Conservation (phyloP, 1,140 invertebrate genomes). For the Ooceraea biroi region DNA sequence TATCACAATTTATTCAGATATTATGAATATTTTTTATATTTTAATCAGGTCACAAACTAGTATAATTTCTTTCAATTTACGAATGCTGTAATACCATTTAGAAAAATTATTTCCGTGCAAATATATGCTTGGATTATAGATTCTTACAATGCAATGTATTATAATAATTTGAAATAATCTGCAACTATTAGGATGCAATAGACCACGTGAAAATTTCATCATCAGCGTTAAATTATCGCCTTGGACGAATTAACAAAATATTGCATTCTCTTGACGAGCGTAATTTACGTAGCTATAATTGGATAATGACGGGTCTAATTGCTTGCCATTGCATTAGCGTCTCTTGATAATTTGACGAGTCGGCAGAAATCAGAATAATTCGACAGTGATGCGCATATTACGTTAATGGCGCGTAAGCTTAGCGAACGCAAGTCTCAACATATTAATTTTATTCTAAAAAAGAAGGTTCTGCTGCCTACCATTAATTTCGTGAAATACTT, state of each 20-base stretch:
- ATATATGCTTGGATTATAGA: background rate
- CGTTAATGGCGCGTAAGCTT: too few relatives aligned
- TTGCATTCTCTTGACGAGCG: conserved; percentile 15
- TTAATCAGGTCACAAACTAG: too few relatives aligned
- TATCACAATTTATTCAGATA: too few relatives aligned
- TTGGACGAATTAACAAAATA: conserved; percentile 7
- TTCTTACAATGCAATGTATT: background rate
- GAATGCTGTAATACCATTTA: too few relatives aligned
- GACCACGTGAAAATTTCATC: conserved; percentile 10
- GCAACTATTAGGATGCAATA: background rate
- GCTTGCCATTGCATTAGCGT: conserved; percentile 8
- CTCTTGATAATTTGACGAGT: conserved; percentile 33
- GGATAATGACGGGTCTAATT: conserved; percentile 29
- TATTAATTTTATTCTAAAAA: too few relatives aligned
- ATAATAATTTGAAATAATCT: background rate
- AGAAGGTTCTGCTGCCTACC: too few relatives aligned
- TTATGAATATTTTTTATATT: too few relatives aligned
- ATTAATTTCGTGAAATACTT: too few relatives aligned
- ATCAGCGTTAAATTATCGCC: background rate
- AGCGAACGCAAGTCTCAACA: too few relatives aligned
- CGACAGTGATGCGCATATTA: conserved; percentile 7
- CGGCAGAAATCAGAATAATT: conserved; percentile 33
- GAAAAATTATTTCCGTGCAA: background rate
- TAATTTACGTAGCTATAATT: conserved; percentile 27
- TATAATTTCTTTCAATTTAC: too few relatives aligned